Evolutionary conservation across 2,797 vertebrate genomes (phyloP).

Genomic region (Myotis findleyi): DNA sequence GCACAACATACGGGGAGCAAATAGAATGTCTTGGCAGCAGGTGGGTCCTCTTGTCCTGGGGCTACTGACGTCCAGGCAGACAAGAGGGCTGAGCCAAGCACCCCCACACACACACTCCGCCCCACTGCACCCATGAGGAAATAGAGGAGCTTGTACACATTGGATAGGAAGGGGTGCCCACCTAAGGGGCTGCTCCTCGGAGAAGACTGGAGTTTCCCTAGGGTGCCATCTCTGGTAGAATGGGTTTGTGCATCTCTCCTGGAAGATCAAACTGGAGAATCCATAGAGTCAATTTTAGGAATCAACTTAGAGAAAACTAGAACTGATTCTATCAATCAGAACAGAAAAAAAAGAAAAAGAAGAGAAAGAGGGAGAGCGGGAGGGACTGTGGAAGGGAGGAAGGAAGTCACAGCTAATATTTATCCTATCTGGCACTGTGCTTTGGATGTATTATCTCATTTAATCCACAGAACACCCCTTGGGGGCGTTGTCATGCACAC

Average conservation of each 20-base stretch:
- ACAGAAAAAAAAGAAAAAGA: neutral
- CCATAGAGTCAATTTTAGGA: neutral
- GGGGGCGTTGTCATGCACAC: neutral
- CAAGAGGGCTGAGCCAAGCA: neutral
- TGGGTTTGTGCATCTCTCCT: neutral
- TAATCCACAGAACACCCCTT: neutral
- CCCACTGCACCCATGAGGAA: neutral
- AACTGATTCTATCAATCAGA: neutral
- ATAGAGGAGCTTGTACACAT: neutral
- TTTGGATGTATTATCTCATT: neutral
- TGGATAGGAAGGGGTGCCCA: neutral
- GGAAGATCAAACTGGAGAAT: neutral
- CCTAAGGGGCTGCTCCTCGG: neutral
- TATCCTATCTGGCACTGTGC: neutral
- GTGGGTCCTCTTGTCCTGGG: neutral
- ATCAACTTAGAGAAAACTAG: neutral
- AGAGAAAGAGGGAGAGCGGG: neutral
- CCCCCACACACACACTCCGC: fast-evolving
- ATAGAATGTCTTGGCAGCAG: slow-evolving; percentile 32
- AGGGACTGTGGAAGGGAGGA: no score
- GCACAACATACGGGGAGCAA: neutral
- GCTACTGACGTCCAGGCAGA: slow-evolving; percentile 1
- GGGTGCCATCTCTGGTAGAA: neutral
- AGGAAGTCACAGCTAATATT: neutral
- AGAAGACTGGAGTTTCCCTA: neutral